These are phyloP conservation scores for Labroides dimidiatus DNA, from an alignment of 2,797 vertebrate genomes.

Conservation along the genomic window DNA sequence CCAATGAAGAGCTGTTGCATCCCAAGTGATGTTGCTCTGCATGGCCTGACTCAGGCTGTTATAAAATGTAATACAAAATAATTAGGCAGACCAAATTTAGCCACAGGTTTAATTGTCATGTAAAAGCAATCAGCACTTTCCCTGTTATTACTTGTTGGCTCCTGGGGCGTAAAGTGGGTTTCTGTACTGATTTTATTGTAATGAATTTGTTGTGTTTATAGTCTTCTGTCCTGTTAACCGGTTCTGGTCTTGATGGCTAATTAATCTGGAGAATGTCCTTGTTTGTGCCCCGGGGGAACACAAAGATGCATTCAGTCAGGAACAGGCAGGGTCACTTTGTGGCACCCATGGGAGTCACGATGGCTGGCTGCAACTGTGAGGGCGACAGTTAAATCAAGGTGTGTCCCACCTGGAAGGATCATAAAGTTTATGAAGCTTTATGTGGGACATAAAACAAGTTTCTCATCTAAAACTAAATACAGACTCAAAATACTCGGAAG, in stretches of 20 bases:
- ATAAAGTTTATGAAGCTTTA: slow-evolving; percentile 6
- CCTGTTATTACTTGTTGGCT: slow-evolving; percentile 18
- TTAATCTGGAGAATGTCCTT: slow-evolving; percentile 49
- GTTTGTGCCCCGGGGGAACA: slow-evolving; percentile 41
- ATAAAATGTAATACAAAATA: not conserved
- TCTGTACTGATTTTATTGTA: slow-evolving; percentile 25
- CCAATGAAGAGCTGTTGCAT: no score
- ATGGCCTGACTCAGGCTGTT: not conserved
- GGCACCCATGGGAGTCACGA: slow-evolving; percentile 18
- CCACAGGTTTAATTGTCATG: slow-evolving; percentile 24
- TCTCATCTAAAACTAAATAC: slow-evolving; percentile 1
- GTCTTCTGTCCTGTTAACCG: slow-evolving; percentile 17
- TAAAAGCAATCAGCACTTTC: slow-evolving; percentile 17
- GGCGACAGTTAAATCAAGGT: slow-evolving; percentile 11
- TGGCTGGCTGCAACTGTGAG: slow-evolving; percentile 4
- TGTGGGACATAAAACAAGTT: not conserved
- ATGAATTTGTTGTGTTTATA: slow-evolving; percentile 30
- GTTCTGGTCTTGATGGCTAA: slow-evolving; percentile 44
- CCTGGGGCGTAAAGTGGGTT: slow-evolving; percentile 1
- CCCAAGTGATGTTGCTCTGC: no score
- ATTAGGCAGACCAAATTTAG: slow-evolving; percentile 1
- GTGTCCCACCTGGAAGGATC: slow-evolving; percentile 22
- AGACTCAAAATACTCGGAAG: no score
- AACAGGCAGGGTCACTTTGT: slow-evolving; percentile 46
- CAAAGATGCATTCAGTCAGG: slow-evolving; percentile 30